These are phyloP conservation scores for Zelleria hepariella DNA, from an alignment of 2,888 invertebrate species.

Conservation along the genomic window DNA sequence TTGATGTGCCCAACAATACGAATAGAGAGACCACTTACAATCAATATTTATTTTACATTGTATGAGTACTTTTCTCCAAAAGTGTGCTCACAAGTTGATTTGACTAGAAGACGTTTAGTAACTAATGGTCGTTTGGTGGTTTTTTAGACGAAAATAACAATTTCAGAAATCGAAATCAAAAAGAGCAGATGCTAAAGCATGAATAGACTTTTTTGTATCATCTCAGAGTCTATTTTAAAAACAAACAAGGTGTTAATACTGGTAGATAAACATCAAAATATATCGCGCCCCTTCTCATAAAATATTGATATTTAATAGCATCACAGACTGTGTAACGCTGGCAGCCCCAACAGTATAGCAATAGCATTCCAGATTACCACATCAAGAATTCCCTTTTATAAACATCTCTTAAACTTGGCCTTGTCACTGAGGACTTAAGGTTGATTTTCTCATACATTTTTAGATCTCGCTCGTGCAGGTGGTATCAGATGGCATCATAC, in stretches of 20 bases:
- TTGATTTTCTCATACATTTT: slow-evolving; percentile 15
- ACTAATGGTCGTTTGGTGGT: background rate
- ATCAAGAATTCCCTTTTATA: slow-evolving; percentile 52
- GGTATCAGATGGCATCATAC: slow-evolving; percentile 43
- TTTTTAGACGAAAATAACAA: background rate
- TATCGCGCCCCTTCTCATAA: slow-evolving; percentile 52
- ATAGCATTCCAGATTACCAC: slow-evolving; percentile 60
- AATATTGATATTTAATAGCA: slow-evolving; percentile 67
- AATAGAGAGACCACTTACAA: slow-evolving; percentile 19
- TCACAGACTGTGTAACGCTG: slow-evolving; percentile 56
- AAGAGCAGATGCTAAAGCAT: slow-evolving; percentile 11
- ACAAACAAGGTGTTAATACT: slow-evolving; percentile 68
- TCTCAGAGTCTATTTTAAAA: slow-evolving; percentile 36
- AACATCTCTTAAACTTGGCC: slow-evolving; percentile 18
- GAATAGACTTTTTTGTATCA: slow-evolving; percentile 7
- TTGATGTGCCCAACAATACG: slow-evolving; percentile 30
- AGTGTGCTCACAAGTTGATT: too few relatives aligned
- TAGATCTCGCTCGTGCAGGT: slow-evolving; percentile 42
- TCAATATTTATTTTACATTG: slow-evolving; percentile 15
- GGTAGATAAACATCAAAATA: slow-evolving; percentile 51
- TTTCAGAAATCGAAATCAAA: background rate
- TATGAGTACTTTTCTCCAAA: background rate
- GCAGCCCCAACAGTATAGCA: slow-evolving; percentile 49
- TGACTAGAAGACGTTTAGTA: too few relatives aligned
- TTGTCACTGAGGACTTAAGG: background rate